A percentile compares a stretch with the other conserved stretches of the same genome.
Conservation (phyloP, 2,888 invertebrate genomes). For the Pterostichus madidus region DNA sequence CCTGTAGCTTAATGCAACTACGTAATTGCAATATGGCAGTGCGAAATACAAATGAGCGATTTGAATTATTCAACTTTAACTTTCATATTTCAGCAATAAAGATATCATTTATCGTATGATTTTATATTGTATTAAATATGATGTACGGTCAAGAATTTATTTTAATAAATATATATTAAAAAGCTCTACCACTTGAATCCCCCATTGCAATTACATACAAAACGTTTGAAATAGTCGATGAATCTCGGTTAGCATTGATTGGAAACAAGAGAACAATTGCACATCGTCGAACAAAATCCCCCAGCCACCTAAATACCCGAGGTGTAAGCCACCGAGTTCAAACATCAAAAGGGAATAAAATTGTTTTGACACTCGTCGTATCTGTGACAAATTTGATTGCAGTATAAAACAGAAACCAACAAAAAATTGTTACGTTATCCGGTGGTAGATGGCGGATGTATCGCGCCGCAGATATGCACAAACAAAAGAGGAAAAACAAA, state of each 20-base stretch:
- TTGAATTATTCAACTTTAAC: too few relatives aligned
- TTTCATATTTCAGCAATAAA: too few relatives aligned
- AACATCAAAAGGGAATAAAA: constrained; percentile 62
- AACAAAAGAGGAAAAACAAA: constrained; percentile 53
- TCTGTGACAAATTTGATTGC: constrained; percentile 66
- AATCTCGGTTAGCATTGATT: constrained; percentile 24
- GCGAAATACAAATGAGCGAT: too few relatives aligned
- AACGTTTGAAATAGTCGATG: background rate
- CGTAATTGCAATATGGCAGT: too few relatives aligned
- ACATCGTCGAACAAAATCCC: background rate
- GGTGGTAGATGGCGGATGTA: constrained; percentile 37
- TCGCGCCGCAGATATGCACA: constrained; percentile 8
- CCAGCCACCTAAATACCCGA: constrained; percentile 43
- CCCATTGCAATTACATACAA: constrained; percentile 9
- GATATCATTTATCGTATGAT: too few relatives aligned
- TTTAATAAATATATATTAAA: too few relatives aligned
- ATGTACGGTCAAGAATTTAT: too few relatives aligned
- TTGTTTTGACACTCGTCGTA: constrained; percentile 64
- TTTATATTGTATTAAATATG: too few relatives aligned
- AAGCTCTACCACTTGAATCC: too few relatives aligned
- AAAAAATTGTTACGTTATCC: constrained; percentile 46
- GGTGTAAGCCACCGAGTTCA: constrained; percentile 52
- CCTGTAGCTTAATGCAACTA: too few relatives aligned
- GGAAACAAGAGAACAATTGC: constrained; percentile 50
- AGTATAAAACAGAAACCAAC: constrained; percentile 57